A percentile compares a stretch with the other conserved stretches of the same genome.
Evolutionary conservation across 2,888 invertebrate genomes (phyloP).

Genomic region (Exephanes ischioxanthus): DNA sequence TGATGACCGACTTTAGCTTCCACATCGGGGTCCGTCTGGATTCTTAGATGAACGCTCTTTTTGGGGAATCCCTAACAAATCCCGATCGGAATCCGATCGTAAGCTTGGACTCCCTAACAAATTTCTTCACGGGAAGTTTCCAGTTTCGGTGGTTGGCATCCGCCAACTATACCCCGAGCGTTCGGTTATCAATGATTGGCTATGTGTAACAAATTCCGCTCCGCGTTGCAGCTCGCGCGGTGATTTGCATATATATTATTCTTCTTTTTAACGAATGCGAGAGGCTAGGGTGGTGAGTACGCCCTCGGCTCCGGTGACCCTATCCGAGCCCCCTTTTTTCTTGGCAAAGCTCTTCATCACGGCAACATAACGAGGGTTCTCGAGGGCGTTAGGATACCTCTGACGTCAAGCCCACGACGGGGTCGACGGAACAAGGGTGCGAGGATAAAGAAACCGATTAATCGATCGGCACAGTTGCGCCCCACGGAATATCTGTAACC

Average conservation of each 20-base stretch:
- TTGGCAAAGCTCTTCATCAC: conserved; percentile 14
- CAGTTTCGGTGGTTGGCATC: too few species aligned
- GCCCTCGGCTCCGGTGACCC: conserved; percentile 1
- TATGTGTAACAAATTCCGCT: background rate
- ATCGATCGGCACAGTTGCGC: conserved; percentile 15
- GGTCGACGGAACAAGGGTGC: background rate
- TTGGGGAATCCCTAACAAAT: too few species aligned
- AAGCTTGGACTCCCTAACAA: too few species aligned
- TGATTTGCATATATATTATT: conserved; percentile 76
- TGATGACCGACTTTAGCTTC: too few species aligned
- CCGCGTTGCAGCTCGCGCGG: conserved; percentile 28
- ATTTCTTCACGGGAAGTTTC: too few species aligned
- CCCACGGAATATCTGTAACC: background rate
- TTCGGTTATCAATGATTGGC: conserved; percentile 21
- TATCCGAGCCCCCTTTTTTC: background rate
- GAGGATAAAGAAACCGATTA: conserved; percentile 45
- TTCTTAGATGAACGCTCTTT: too few species aligned
- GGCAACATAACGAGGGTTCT: conserved; percentile 2
- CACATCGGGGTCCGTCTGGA: too few species aligned
- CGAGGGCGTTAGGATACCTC: background rate
- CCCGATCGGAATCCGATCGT: too few species aligned
- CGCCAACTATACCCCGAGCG: too few species aligned
- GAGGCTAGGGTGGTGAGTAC: background rate
- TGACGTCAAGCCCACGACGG: conserved; percentile 21
- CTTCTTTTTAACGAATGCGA: conserved; percentile 52